Evolutionary conservation across 1,140 invertebrate genomes (phyloP).

Genomic region (Chymomyza costata): DNA sequence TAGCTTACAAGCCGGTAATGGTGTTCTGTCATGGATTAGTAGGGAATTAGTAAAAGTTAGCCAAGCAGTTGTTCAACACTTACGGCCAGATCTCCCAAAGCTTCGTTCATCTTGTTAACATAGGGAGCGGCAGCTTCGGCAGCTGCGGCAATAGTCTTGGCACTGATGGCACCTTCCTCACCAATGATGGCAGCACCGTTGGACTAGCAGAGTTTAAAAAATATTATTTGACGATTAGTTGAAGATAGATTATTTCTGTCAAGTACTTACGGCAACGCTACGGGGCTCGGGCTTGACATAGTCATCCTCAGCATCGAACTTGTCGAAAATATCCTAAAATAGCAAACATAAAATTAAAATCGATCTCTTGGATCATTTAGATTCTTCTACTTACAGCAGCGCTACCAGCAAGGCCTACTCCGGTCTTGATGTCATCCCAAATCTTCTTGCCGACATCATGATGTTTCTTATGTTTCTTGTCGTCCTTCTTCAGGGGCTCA

Average conservation of each 20-base stretch:
- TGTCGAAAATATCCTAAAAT: background rate
- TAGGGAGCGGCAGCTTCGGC: slow-evolving; percentile 33
- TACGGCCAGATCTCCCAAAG: slow-evolving; percentile 30
- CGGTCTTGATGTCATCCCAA: background rate
- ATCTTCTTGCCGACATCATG: background rate
- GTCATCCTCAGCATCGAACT: background rate
- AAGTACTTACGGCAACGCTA: slow-evolving; percentile 26
- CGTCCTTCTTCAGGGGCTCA: background rate
- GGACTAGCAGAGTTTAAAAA: slow-evolving; percentile 6
- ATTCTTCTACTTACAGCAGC: background rate
- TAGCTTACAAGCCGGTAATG: slow-evolving; percentile 22
- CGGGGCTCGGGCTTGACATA: slow-evolving; percentile 1
- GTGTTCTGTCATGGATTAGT: slow-evolving; percentile 20
- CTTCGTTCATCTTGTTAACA: slow-evolving; percentile 23
- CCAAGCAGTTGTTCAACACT: slow-evolving; percentile 9
- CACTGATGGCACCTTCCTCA: slow-evolving; percentile 26
- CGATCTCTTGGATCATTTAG: background rate
- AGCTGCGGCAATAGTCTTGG: slow-evolving; percentile 32
- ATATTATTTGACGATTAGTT: background rate
- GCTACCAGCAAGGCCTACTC: background rate
- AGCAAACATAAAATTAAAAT: background rate
- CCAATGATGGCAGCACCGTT: slow-evolving; percentile 30
- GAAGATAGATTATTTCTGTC: background rate
- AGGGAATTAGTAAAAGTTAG: slow-evolving; percentile 10
- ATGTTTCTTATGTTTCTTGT: too few species aligned